Evolutionary conservation across 1,140 invertebrate genomes (phyloP).

Genomic region (Lineus longissimus): DNA sequence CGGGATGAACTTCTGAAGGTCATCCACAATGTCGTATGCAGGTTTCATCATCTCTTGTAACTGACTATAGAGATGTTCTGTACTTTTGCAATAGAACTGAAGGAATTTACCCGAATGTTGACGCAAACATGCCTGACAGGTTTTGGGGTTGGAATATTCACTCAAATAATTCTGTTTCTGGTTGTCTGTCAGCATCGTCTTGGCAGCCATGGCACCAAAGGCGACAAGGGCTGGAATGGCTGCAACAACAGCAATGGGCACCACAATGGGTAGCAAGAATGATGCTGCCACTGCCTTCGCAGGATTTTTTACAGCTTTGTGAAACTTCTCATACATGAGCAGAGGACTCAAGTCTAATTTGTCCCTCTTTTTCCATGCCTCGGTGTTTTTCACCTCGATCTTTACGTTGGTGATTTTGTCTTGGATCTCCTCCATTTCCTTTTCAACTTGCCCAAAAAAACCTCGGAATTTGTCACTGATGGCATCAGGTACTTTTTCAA

Average conservation of each 20-base stretch:
- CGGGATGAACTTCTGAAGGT: not conserved
- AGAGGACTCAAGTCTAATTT: too few relatives aligned
- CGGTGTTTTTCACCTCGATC: too few relatives aligned
- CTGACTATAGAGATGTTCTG: not conserved
- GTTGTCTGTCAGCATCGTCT: not conserved
- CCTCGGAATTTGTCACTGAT: conserved; percentile 1
- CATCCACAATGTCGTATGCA: not conserved
- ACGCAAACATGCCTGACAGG: not conserved
- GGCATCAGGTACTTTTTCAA: not conserved
- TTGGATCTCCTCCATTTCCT: too few relatives aligned
- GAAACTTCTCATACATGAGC: too few relatives aligned
- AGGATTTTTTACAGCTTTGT: too few relatives aligned
- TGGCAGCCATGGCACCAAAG: not conserved
- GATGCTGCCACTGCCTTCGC: too few relatives aligned
- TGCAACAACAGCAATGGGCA: not conserved
- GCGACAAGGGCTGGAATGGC: not conserved
- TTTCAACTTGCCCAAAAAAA: too few relatives aligned
- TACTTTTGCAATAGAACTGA: not conserved
- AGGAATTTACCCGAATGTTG: not conserved
- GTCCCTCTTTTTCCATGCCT: too few relatives aligned
- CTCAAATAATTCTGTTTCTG: not conserved
- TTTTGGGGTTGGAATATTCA: not conserved
- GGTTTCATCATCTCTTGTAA: conserved; percentile 1
- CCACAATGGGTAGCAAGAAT: too few relatives aligned
- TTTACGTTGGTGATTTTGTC: too few relatives aligned